phyloP scores from a whole-genome alignment of 2,797 vertebrate species.

The Craterocephalus amniculus region DNA sequence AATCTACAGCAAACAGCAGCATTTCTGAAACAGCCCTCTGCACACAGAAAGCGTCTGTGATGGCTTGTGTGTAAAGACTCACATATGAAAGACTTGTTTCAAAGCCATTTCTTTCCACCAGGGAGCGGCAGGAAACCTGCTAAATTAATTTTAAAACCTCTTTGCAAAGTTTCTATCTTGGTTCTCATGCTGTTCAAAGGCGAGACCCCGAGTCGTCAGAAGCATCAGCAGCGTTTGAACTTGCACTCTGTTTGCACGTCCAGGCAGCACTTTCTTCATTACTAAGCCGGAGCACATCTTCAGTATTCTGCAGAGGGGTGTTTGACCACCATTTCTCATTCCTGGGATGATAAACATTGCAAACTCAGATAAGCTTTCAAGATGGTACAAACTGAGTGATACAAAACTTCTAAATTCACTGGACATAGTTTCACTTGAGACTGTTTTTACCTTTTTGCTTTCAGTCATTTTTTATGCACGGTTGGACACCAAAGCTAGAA shows the following conservation, averaged over 20 bases:
- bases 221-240: slow-evolving; percentile 11
- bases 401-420: too few species aligned
- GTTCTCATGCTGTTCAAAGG: neutral
- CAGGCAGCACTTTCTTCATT: slow-evolving; percentile 1
- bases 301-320: neutral
- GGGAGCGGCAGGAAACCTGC: neutral
- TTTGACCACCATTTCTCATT: too few species aligned
- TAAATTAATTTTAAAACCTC: slow-evolving; percentile 2
- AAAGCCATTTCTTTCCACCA: slow-evolving; percentile 6
- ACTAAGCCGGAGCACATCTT: neutral
- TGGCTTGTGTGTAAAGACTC: slow-evolving; percentile 16
- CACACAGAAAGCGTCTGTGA: neutral
- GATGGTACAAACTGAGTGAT: too few species aligned
- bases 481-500: neutral
- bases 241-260: slow-evolving; percentile 3
- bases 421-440: too few species aligned
- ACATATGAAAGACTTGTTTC: slow-evolving; percentile 15
- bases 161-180: neutral
- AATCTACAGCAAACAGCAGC: neutral
- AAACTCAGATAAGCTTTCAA: too few species aligned
- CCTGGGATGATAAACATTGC: too few species aligned
- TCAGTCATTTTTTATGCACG: too few species aligned
- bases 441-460: too few species aligned
- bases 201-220: slow-evolving; percentile 5
- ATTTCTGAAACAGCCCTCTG: slow-evolving; percentile 18